A percentile compares a stretch with the other conserved stretches of the same genome.
Conservation (phyloP, 2,113 vertebrate genomes). For the Laticauda laticaudata region DNA sequence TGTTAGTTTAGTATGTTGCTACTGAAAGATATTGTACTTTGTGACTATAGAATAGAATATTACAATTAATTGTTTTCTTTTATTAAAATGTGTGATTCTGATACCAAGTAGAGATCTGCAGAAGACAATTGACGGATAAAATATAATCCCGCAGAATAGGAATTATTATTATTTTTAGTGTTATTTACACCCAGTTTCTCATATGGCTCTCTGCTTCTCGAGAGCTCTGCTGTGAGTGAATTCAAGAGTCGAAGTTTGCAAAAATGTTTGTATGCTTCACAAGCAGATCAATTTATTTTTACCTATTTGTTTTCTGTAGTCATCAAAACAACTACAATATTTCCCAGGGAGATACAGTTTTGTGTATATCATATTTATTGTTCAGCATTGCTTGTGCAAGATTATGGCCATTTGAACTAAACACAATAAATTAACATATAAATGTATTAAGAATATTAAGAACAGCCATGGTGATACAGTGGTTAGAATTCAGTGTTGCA, state of each 20-base stretch:
- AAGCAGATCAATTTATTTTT: neutral
- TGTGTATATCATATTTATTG: neutral
- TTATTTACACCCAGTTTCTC: neutral
- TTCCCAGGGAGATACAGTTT: neutral
- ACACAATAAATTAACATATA: neutral
- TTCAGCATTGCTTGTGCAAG: neutral
- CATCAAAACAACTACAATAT: neutral
- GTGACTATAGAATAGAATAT: neutral
- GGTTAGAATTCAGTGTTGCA: neutral
- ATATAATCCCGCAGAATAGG: neutral
- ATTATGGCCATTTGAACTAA: neutral
- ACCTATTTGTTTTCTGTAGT: neutral
- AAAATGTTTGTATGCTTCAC: neutral
- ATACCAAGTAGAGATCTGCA: neutral
- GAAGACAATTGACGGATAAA: neutral
- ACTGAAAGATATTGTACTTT: neutral
- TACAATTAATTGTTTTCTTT: neutral
- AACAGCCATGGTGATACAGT: neutral
- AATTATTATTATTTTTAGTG: neutral
- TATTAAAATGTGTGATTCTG: neutral
- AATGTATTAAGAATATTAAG: neutral
- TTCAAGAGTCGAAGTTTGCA: neutral
- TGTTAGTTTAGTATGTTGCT: neutral
- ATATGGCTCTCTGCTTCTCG: neutral
- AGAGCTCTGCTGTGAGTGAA: neutral